Conservation (phyloP, 2,888 invertebrate species). For the Rhagonycha fulva region DNA sequence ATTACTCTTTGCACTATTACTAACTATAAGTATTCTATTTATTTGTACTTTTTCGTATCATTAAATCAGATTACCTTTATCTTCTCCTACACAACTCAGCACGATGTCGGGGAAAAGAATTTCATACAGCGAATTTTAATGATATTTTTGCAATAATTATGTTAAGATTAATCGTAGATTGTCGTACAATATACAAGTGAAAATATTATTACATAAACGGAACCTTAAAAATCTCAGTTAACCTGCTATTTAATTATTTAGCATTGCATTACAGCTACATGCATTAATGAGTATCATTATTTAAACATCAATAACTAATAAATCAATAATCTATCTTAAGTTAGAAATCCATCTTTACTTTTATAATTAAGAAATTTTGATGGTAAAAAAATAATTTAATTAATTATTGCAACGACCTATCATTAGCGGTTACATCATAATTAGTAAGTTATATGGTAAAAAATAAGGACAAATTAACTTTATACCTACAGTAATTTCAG, state of each 20-base stretch:
- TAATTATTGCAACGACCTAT: neutral
- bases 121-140: slow-evolving; percentile 26
- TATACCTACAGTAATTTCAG: neutral
- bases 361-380: neutral
- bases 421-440: neutral
- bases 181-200: slow-evolving; percentile 8
- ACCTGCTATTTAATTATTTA: slow-evolving; percentile 3
- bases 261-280: neutral
- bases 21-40: neutral
- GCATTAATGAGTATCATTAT: slow-evolving; percentile 4
- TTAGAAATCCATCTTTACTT: neutral
- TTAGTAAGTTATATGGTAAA: neutral
- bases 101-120: slow-evolving; percentile 25
- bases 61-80: slow-evolving; percentile 26
- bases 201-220: slow-evolving; percentile 7
- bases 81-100: slow-evolving; percentile 29
- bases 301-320: neutral
- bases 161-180: slow-evolving; percentile 19
- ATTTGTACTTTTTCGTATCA: slow-evolving; percentile 9
- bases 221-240: neutral
- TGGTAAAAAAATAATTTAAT: neutral
- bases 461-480: neutral
- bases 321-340: neutral
- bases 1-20: neutral
- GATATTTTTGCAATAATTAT: slow-evolving; percentile 22